Conservation (phyloP, 2,888 invertebrate species). For the Malachius bipustulatus region DNA sequence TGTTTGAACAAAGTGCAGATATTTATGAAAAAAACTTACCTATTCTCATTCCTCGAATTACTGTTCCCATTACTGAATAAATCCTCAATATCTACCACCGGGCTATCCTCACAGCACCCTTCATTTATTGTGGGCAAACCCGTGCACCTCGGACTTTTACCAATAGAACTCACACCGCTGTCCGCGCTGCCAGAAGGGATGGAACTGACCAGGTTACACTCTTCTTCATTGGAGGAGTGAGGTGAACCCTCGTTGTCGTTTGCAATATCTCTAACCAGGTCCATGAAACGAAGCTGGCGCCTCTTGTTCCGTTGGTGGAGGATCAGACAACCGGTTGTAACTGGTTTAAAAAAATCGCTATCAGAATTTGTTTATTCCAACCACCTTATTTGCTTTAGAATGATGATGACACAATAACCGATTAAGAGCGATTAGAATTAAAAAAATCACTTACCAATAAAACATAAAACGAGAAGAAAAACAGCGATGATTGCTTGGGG, state of each 20-base stretch:
- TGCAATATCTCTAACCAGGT: conserved; percentile 47
- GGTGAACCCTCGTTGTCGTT: conserved; percentile 26
- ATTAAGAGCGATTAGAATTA: no score
- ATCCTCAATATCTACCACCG: conserved; percentile 55
- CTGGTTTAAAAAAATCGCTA: no score
- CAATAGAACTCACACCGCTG: conserved; percentile 15
- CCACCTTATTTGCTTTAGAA: no score
- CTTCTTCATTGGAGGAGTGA: conserved; percentile 18
- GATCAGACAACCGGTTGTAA: conserved; percentile 70
- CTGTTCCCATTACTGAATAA: conserved; percentile 27
- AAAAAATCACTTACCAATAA: conserved; percentile 57
- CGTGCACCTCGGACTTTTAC: conserved; percentile 21
- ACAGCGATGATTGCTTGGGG: conserved; percentile 68
- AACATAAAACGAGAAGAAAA: conserved; percentile 63
- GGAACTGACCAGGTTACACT: conserved; percentile 16
- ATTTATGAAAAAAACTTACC: conserved; percentile 17
- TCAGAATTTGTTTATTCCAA: no score
- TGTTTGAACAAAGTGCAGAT: no score
- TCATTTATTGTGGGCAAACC: conserved; percentile 34
- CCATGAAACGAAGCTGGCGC: conserved; percentile 53
- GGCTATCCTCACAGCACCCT: conserved; percentile 39
- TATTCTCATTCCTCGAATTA: conserved; percentile 19
- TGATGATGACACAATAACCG: no score
- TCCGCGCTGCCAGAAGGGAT: conserved; percentile 20
- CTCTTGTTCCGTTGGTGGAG: conserved; percentile 70